Evolutionary conservation across 2,888 invertebrate species (phyloP), one percentile per base, ranked within the genome.

Genomic region (Mythimna pallens): DNA sequence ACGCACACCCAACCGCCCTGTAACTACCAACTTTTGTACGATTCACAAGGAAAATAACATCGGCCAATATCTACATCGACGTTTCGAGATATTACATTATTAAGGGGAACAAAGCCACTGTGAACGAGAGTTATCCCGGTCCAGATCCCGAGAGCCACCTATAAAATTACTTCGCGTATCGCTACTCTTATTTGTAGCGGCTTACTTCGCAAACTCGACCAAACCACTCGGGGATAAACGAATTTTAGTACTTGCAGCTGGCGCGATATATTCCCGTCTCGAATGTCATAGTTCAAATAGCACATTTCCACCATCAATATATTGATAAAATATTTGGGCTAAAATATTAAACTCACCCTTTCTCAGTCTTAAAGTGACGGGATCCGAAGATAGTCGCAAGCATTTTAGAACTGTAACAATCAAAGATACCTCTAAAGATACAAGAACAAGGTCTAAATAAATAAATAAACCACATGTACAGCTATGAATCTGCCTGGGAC

Each of bases 291-390:
- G 89, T 88, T 90, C 89, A 89, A 77, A 85, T 82, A 85, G 65
- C 70, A 77, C 67, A 79, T 66, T 83, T 58, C 75, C 67, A 76
- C 75, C 67, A 76, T 79, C 77, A 76, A 76, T 78, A 74, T 65
- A 76, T 77, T 76, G 73, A 72, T 65, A 76, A 70, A 83, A 86
- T 85, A 82, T 81, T 83, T 84, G 76, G 73, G 76, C 85, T 64
- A 81, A 86, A 86, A 87, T 85, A 87, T 81, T 82, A 78, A 83
- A 95, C 97, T 97, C 97, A 98, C 99, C 99, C 97, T 98, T 97
- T 97, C 98, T 98, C 94, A 99, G 97, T 97, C 98, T 98, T 95
- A 99, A 96, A 93, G 98, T 98, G 92, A 99, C 98, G 91, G 98
- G 98, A 97, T 98, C 98, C 96, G 98, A 97, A 87, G 99, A 98